Base-by-base conservation (phyloP, 2,113 vertebrate species). In the Chionomys nivalis region DNA sequence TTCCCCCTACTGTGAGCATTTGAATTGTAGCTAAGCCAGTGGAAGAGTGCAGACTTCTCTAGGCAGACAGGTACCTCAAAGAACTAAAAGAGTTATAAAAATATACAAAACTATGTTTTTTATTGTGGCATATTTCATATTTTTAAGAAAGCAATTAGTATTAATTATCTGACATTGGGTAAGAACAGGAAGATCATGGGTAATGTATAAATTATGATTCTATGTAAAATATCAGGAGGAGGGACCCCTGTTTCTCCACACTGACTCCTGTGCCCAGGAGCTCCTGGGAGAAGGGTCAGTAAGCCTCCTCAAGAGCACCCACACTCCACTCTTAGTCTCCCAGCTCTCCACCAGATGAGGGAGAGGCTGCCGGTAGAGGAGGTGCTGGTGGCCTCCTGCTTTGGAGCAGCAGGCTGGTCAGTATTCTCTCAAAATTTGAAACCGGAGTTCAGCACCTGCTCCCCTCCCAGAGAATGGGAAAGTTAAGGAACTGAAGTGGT, bases 121-220 rank as follows among this genome's bases (percentile, higher is more conserved):
- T 97, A 98, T 96, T 97, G 91, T 97, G 98, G 89, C 91, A 91
- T 97, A 86, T 82, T 95, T 81, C 94, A 85, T 98, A 87, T 97
- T 96, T 97, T 95, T 97, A 93, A 94, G 97, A 96, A 97, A 97
- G 94, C 73, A 58, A 87, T 66, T 91, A 42, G 96, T 98, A 95
- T 93, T 33, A 93, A 93, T 93, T 33, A 93, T 96, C 85, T 96
- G 97, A 96, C 77, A 31, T 68, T 95, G 81, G 92, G 94, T 52
- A 90, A 90, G 93, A 98, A 97, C 49, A 88, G 58, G 89, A 97
- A 98, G 94, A 98, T 68, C 21, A 94, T 47, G 79, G 94, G 88
- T 42, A 79, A 96, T 19, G 70, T 78, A 97, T 42, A 96, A 96
- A 96, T 94, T 9, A 36, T 1, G 89, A 85, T 79, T 96, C 96